phyloP scores from a whole-genome alignment of 2,797 vertebrate genomes.

The Silurus lanzhouensis region DNA sequence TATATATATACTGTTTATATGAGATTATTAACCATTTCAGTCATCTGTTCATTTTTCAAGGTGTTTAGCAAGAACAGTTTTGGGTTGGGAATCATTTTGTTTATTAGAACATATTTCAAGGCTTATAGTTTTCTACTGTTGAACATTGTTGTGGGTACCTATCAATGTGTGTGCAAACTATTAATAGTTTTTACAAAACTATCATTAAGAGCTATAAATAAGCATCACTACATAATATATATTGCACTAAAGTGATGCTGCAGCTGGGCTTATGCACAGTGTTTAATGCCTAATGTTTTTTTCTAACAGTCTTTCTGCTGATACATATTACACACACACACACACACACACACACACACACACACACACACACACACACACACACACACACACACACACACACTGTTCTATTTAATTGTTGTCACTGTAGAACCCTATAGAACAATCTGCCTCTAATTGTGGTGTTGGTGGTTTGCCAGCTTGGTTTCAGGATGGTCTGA shows the following conservation, averaged over 20 bases:
- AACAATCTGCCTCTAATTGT: constrained; percentile 41
- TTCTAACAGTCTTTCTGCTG: constrained; percentile 37
- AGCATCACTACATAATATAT: constrained; percentile 39
- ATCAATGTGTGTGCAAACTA: not conserved
- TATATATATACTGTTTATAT: not conserved
- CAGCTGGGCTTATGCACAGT: constrained; percentile 16
- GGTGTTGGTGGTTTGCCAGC: constrained; percentile 12
- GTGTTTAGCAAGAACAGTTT: too few species aligned
- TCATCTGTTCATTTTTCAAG: not conserved
- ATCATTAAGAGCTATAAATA: constrained; percentile 31
- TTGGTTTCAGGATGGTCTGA: constrained; percentile 25
- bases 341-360: constrained; percentile 39
- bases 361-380: constrained; percentile 28
- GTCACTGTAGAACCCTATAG: constrained; percentile 27
- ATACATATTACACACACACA: constrained; percentile 26
- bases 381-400: constrained; percentile 36
- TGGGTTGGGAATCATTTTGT: not conserved
- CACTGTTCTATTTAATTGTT: constrained; percentile 36
- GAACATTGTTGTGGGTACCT: not conserved
- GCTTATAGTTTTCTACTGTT: not conserved
- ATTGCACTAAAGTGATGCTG: constrained; percentile 29
- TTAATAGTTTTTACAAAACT: not conserved
- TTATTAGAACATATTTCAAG: not conserved
- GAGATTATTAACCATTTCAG: not conserved
- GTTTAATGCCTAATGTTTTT: constrained; percentile 12